Base-by-base conservation (phyloP, 1,140 invertebrate genomes). In the Drosophila nannoptera region DNA sequence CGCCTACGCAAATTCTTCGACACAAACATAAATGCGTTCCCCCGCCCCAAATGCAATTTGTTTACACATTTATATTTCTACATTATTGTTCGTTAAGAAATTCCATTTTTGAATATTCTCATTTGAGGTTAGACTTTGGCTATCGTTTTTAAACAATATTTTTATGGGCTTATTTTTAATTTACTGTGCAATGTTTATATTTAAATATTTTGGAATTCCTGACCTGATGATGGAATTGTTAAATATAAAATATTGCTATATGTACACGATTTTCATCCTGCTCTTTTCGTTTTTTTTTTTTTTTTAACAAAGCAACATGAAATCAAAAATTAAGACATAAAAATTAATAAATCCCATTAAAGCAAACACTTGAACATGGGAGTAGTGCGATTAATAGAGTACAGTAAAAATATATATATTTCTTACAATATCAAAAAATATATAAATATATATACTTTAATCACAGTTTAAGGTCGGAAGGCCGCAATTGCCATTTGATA, bases 1-100 rank as follows among this genome's bases (percentile, higher is more conserved):
- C 33, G 45, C 62, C 54, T 6, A 40, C 56, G 33, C 31, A 31
- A 42, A 52, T 56, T 56, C 40, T 56, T 56, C 8, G 52, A 40
- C n/a, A 31, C 11, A 54, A 40, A 54, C 11, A 54, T 54, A 46
- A 55, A 63, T 32, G 45, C 36, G n/a, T 52, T 59, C 49, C 42
- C 60, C 43, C 22, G 1, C 22, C 22, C 22, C 22, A 22, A 22
- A 32, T 68, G 32, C 52, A 69, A 56, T 69, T 69, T 69, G 61
- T 69, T 69, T 69, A 69, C 46, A 64, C 43, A 45, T 69, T 50
- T 22, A 42, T 49, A 42, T 56, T 49, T 63, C 11, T 58, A 65
- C 45, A 43, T 42, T 45, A 59, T 66, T 59, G 36, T 60, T 60
- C 29, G n/a, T 32, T 42, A 33, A n/a, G 55, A 55, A 50, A 46